Percentiles rank a stretch among this genome's conserved stretches.
These are phyloP conservation scores for Xestia sexstrigata DNA, from an alignment of 2,888 invertebrate genomes.

Conservation along the genomic window DNA sequence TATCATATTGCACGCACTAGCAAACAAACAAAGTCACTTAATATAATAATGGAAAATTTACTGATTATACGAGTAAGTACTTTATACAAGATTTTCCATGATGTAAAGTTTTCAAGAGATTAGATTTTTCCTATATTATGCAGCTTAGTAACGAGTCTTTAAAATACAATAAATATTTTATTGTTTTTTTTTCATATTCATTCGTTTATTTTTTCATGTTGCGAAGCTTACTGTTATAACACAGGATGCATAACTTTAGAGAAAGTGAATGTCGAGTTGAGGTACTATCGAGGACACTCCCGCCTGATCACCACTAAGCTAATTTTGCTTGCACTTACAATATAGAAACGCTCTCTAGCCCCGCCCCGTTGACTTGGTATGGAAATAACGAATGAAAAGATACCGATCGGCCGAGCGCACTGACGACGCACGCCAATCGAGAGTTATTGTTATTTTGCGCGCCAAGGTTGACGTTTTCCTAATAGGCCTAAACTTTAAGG, in stretches of 20 bases:
- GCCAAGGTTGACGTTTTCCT: too few relatives aligned
- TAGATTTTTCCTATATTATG: constrained; percentile 13
- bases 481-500: too few relatives aligned
- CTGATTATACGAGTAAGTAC: constrained; percentile 22
- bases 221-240: constrained; percentile 38
- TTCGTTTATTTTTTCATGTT: constrained; percentile 15
- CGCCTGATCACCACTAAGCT: too few relatives aligned
- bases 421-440: too few relatives aligned
- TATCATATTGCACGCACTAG: constrained; percentile 17
- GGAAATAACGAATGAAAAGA: too few relatives aligned
- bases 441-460: too few relatives aligned
- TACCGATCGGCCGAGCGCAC: too few relatives aligned
- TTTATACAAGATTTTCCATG: constrained; percentile 6
- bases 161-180: not conserved
- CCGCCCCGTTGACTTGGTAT: too few relatives aligned
- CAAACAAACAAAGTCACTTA: constrained; percentile 24
- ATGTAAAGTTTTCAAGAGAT: constrained; percentile 6
- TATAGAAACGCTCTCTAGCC: too few relatives aligned
- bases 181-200: constrained; percentile 5
- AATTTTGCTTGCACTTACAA: too few relatives aligned
- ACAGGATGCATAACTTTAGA: constrained; percentile 53
- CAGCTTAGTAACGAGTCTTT: not conserved
- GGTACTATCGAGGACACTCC: too few relatives aligned
- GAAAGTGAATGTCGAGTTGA: constrained; percentile 58
- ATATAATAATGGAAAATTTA: constrained; percentile 19